A percentile compares a stretch with the other conserved stretches of the same genome.
Evolutionary conservation across 2,113 vertebrate genomes (phyloP).

Genomic region (Nyctereutes procyonoides): DNA sequence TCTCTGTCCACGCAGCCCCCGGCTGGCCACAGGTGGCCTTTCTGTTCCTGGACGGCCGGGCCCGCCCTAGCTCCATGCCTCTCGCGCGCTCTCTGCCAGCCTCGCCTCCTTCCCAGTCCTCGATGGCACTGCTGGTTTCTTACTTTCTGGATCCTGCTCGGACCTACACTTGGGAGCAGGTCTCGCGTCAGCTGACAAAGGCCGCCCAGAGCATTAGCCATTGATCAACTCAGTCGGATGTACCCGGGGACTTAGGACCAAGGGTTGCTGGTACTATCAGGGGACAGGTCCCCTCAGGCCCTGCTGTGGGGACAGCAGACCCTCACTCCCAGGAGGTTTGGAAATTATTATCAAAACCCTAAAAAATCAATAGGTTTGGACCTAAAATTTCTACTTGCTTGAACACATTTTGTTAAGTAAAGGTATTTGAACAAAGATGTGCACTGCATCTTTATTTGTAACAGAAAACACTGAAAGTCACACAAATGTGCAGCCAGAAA

Average conservation of each 20-base stretch:
- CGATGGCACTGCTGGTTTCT: neutral
- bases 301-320: neutral
- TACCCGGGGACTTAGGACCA: neutral
- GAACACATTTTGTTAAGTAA: neutral
- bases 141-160: neutral
- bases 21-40: neutral
- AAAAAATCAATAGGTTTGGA: neutral
- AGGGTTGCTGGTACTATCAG: too few species aligned
- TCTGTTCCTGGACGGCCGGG: neutral
- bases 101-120: neutral
- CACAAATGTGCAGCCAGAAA: neutral
- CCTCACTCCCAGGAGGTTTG: neutral
- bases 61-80: rapidly evolving
- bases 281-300: too few species aligned
- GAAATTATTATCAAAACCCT: neutral
- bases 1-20: neutral
- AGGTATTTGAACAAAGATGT: neutral
- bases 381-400: neutral
- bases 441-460: neutral
- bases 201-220: rapidly evolving
- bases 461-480: neutral
- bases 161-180: rapidly evolving
- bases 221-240: rapidly evolving
- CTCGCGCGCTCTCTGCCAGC: neutral
- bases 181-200: rapidly evolving